Percentiles rank a stretch among this genome's conserved stretches.
phyloP scores from a whole-genome alignment of 2,797 vertebrate species.

The Malacoraja senta region DNA sequence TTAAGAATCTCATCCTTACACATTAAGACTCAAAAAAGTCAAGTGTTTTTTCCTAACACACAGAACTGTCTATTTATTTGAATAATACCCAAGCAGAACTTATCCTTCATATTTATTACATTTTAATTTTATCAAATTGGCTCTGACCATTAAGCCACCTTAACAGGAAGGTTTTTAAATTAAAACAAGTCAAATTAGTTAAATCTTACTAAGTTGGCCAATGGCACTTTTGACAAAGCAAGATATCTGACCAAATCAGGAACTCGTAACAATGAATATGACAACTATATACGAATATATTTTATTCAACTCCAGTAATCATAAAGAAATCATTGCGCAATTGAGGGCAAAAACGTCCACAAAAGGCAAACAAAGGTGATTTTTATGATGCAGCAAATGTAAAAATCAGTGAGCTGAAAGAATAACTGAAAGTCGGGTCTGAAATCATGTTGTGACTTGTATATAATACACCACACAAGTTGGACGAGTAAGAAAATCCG shows the following conservation, averaged over 20 bases:
- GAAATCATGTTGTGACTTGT: constrained; percentile 26
- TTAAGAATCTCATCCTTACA: background rate
- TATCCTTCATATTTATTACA: background rate
- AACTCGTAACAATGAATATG: background rate
- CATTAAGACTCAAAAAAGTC: background rate
- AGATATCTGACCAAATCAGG: background rate
- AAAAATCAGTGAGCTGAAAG: background rate
- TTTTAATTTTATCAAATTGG: no score
- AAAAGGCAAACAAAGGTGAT: background rate
- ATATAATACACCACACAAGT: constrained; percentile 44
- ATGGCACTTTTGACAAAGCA: background rate
- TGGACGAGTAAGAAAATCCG: constrained; percentile 55
- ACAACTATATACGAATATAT: background rate
- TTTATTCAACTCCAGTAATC: background rate
- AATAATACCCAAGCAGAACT: background rate
- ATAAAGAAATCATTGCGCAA: background rate
- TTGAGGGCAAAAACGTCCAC: background rate
- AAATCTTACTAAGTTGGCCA: background rate
- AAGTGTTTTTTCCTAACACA: background rate
- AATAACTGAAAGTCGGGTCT: background rate
- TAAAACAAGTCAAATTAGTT: background rate
- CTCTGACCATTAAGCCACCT: background rate
- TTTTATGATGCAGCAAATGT: background rate
- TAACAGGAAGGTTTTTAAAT: no score
- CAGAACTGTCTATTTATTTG: no score